A percentile compares a stretch with the other conserved stretches of the same genome.
phyloP scores from a whole-genome alignment of 2,888 invertebrate species.

The Lacanobia wlatinum region DNA sequence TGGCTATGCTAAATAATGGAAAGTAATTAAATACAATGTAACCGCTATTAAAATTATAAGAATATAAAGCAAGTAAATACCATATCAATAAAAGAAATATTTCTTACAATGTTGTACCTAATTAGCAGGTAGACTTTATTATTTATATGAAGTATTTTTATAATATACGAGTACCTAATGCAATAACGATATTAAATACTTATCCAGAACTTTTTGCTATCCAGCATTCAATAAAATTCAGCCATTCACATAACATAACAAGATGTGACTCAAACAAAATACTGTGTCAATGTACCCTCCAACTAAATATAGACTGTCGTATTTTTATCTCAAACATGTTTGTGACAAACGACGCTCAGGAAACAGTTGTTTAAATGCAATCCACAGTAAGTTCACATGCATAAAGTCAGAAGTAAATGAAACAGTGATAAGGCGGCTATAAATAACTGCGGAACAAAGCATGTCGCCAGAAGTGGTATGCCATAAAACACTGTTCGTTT shows the following conservation, averaged over 20 bases:
- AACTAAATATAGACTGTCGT: slow-evolving; percentile 14
- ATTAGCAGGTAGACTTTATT: background rate
- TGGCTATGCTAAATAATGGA: slow-evolving; percentile 6
- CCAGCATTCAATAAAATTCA: background rate
- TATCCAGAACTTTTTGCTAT: too few species aligned
- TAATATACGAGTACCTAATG: background rate
- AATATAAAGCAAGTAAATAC: background rate
- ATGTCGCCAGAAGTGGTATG: background rate
- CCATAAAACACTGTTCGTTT: background rate
- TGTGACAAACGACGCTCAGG: background rate
- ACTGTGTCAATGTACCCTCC: slow-evolving; percentile 18
- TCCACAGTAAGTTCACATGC: background rate
- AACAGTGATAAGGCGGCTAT: slow-evolving; percentile 22
- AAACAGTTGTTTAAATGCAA: background rate
- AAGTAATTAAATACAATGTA: slow-evolving; percentile 19
- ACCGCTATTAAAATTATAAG: background rate
- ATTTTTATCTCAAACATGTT: background rate
- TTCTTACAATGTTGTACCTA: background rate
- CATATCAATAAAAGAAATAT: slow-evolving; percentile 7
- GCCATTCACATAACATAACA: too few species aligned
- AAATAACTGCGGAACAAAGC: background rate
- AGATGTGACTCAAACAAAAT: background rate
- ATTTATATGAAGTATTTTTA: background rate
- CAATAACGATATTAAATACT: background rate
- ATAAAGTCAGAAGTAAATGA: background rate